Evolutionary conservation across 2,888 invertebrate species (phyloP), one percentile per base, ranked within the genome.

Genomic region (Labia minor): DNA sequence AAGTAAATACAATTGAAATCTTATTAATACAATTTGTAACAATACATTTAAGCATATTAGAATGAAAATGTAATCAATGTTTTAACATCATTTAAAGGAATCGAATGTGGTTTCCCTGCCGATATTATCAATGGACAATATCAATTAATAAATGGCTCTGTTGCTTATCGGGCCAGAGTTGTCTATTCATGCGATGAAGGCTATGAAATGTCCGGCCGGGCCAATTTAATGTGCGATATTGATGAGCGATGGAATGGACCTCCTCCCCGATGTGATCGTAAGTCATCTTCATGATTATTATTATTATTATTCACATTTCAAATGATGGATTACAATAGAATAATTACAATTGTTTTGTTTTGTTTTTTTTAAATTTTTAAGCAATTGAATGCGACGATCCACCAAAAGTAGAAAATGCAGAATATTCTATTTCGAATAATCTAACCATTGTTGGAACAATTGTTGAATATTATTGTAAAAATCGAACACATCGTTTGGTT

Each of bases 211-310:
- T 85, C 87, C 62, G 83, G 94, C 19, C 83, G 93, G 21, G 87
- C 91, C 0, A 82, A 89, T 71, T 81, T 95, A 14, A 88, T 91
- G 1, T 95, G 95, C 74, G 95, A 95, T 77, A 89, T 93, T 72
- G 94, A 95, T 73, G 92, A 92, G 76, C 83, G 92, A 65, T 95
- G 94, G 94, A 93, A 94, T 74, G 94, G 94, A 62, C 94, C 94
- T 1, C 94, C 94, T 65, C 94, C 94, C 0, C 80, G 88, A 72
- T 94, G 94, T 77, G 91, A 92, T 77, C 84, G 89, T 89, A 75
- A 80, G 80, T 78, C 19, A 33, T 8, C 33, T 11, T 20, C 37
- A 64, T n/a, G n/a, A n/a, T n/a, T n/a, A n/a, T n/a, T n/a, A n/a
- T n/a, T n/a, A n/a, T n/a, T n/a, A n/a, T n/a, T 21, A 37, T 65